Percentiles rank a stretch among this genome's conserved stretches.
Evolutionary conservation across 2,888 invertebrate genomes (phyloP).

Genomic region (Apamea anceps): DNA sequence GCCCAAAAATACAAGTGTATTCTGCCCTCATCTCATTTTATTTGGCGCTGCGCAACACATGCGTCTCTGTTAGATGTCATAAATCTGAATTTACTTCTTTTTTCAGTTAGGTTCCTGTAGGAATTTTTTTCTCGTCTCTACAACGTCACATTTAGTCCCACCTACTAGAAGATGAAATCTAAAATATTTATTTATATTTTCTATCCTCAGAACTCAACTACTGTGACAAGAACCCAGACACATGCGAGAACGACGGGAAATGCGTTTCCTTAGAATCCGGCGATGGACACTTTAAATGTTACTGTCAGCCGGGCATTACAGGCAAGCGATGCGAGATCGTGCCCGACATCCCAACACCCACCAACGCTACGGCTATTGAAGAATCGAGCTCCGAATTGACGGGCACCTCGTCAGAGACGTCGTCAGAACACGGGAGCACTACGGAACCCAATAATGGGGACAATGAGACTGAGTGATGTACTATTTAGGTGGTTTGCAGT

Average conservation of each 20-base stretch:
- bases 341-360: conserved; percentile 71
- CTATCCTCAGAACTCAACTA: conserved; percentile 88
- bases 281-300: conserved; percentile 94
- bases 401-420: conserved; percentile 7
- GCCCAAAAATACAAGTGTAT: neutral
- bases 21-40: neutral
- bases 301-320: conserved; percentile 93
- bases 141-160: neutral
- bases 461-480: conserved; percentile 80
- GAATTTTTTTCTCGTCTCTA: neutral
- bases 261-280: conserved; percentile 94
- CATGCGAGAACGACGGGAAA: conserved; percentile 95
- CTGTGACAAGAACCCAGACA: conserved; percentile 94
- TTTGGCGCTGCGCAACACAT: neutral
- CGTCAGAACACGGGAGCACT: conserved; percentile 57
- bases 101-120: neutral
- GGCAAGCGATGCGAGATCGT: conserved; percentile 94
- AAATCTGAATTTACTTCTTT: neutral
- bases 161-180: neutral
- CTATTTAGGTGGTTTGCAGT: conserved; percentile 24
- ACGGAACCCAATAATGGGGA: conserved; percentile 74
- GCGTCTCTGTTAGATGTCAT: neutral
- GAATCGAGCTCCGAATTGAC: conserved; percentile 41
- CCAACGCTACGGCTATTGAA: conserved; percentile 46
- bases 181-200: neutral